Percentiles rank a stretch among this genome's conserved stretches.
phyloP scores from a whole-genome alignment of 2,113 vertebrate species.

The Tauraco erythrolophus region DNA sequence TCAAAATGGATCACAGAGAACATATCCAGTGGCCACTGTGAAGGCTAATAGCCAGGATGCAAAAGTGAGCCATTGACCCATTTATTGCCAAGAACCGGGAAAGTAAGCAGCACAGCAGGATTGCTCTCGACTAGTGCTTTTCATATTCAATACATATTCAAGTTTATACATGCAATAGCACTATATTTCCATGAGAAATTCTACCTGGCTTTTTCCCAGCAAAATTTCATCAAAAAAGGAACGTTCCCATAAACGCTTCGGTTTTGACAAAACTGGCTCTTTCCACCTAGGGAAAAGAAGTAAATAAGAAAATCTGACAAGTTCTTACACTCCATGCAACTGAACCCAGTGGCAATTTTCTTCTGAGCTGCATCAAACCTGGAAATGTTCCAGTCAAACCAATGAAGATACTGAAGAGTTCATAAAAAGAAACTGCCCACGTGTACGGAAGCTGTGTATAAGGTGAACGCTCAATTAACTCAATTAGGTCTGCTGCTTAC shows the following conservation, averaged over 20 bases:
- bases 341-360: neutral
- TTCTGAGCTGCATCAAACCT: neutral
- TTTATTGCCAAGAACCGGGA: neutral
- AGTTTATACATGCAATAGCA: neutral
- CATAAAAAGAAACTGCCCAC: neutral
- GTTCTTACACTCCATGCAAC: neutral
- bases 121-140: neutral
- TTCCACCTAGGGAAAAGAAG: neutral
- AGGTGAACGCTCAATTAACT: neutral
- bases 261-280: neutral
- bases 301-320: neutral
- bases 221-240: neutral
- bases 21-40: neutral
- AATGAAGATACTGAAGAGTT: neutral
- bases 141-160: neutral
- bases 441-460: fast-evolving
- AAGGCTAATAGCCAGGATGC: neutral
- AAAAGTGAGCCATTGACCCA: neutral
- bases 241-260: neutral
- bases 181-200: neutral
- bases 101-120: neutral
- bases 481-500: neutral
- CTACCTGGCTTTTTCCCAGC: neutral
- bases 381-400: neutral
- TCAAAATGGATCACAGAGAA: neutral